Base-by-base conservation (phyloP, 2,113 vertebrate genomes). In the Miniopterus natalensis region DNA sequence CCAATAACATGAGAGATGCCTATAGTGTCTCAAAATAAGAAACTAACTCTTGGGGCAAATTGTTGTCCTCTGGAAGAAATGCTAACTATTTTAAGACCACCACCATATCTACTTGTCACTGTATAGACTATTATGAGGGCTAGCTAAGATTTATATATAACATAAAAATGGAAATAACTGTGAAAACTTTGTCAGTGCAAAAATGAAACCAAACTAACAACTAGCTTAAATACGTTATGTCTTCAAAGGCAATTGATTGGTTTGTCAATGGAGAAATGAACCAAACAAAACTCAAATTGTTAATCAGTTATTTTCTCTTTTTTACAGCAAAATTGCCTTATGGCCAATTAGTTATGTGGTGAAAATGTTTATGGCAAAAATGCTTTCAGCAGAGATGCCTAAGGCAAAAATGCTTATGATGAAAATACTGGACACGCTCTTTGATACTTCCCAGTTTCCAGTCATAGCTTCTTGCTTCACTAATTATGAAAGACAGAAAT, bases 401-500 rank as follows among this genome's bases (percentile, higher is more conserved):
- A 42, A 55, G 14, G 36, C 14, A 45, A 57, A 42, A 23, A 20
- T 21, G 57, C 17, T 21, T 31, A 2, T 2, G 3, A 27, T 63
- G 40, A 83, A 45, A 83, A 63, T 47, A 45, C 57, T 20, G 40
- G 17, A 20, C 25, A 47, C 9, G 14, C 61, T 92, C 27, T 63
- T 78, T 9, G 14, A 10, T 55, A 36, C 18, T 55, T 77, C 74
- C 70, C 47, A 66, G 55, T 59, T 79, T 92, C 73, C 79, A 59
- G 25, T 23, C 40, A 25, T 57, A 74, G 25, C 29, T n/a, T 66
- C 47, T 89, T 87, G 25, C 3, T 86, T 78, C 8, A 36, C 5
- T 84, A 55, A 77, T 83, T 70, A 27, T 40, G 11, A 91, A 93
- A 71, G 23, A 8, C 42, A 84, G 70, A 95, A 77, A 71, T 66